These are phyloP conservation scores for Tenthredo notha DNA, from an alignment of 2,888 invertebrate genomes.

Conservation along the genomic window DNA sequence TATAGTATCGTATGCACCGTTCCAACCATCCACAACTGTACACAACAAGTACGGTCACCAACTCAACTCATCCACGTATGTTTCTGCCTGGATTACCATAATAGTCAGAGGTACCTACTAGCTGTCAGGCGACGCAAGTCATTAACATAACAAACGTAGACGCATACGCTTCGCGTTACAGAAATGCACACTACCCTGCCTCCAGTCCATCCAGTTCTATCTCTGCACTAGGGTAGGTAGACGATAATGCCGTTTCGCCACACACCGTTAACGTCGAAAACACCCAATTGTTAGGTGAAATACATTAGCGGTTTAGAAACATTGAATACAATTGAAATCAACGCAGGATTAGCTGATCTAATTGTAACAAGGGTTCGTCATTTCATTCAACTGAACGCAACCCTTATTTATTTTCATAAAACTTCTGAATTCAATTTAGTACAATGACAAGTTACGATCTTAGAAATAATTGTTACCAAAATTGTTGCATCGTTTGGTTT, in stretches of 20 bases:
- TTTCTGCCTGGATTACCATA: constrained; percentile 60
- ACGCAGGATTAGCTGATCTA: too few species aligned
- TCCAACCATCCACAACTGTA: not conserved
- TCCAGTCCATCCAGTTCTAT: not conserved
- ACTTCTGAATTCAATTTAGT: not conserved
- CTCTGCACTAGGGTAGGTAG: not conserved
- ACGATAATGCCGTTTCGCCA: constrained; percentile 10
- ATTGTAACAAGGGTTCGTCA: too few species aligned
- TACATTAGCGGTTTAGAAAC: not conserved
- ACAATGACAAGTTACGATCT: not conserved
- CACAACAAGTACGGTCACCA: constrained; percentile 44
- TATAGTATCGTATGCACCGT: constrained; percentile 3
- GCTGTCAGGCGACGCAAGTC: constrained; percentile 59
- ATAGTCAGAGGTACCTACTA: constrained; percentile 56
- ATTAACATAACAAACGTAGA: constrained; percentile 72
- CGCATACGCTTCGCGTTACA: constrained; percentile 51
- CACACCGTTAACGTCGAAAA: constrained; percentile 9
- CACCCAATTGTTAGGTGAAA: constrained; percentile 9
- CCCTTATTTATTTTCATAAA: not conserved
- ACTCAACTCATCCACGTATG: constrained; percentile 42
- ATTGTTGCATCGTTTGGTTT: not conserved
- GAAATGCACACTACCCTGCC: constrained; percentile 37
- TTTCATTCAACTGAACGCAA: not conserved
- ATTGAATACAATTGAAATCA: not conserved
- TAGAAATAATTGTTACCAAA: not conserved